Evolutionary conservation across 2,888 invertebrate genomes (phyloP), one percentile per base, ranked within the genome.

Genomic region (Drosophila recens): DNA sequence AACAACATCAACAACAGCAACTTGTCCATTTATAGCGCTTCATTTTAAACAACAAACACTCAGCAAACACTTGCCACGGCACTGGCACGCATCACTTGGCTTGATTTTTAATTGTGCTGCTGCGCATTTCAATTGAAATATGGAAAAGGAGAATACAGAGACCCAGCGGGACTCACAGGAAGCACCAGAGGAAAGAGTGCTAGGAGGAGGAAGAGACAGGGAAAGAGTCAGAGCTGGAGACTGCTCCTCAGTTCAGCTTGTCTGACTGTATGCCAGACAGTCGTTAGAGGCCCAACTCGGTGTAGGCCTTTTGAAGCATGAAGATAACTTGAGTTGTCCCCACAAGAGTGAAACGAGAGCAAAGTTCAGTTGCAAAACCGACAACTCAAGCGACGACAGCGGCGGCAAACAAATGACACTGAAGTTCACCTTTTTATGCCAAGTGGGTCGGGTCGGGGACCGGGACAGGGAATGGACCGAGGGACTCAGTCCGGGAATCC

Each of bases 261-360:
- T 72, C 75, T 73, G 80, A 57, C 82, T 67, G 70, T 54, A 40
- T 73, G 74, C 67, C 75, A 79, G 72, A 80, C 78, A 76, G 78
- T 68, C 63, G 75, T 61, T 72, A 65, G 72, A 59, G 51, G 77
- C 52, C 63, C 17, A 43, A 52, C 72, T 65, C 63, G 54, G 68
- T 65, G 83, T 77, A 81, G 82, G 82, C 84, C 85, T 84, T 82
- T 84, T 81, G 82, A 81, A 69, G 76, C 81, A 84, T 76, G 81
- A 82, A 82, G 79, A 82, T 81, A 79, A 84, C 79, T 79, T 81
- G 79, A 84, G 85, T 84, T 79, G 76, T 84, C 76, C 84, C 85
- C 85, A 61, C 80, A 69, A 76, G 79, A 74, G 66, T 63, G 43
- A 61, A 45, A 57, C 30, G 54, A 64, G 63, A 61, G 72, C 61